These are phyloP conservation scores for Alosa alosa DNA, from an alignment of 2,113 vertebrate genomes.

Conservation along the genomic window DNA sequence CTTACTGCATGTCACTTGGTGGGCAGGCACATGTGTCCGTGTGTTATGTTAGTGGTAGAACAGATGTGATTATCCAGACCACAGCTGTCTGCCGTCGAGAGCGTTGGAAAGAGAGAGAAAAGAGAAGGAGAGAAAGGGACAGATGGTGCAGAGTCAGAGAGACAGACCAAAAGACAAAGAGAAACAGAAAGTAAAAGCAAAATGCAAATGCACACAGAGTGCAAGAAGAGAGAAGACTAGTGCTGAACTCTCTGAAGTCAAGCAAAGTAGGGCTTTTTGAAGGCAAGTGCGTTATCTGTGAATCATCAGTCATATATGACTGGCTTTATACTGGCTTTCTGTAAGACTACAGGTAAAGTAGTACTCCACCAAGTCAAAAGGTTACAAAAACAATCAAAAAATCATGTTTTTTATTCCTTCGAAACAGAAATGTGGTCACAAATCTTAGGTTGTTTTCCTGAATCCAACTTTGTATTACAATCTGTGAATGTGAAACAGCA, in stretches of 20 bases:
- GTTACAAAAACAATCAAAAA: too few relatives aligned
- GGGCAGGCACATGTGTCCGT: constrained; percentile 27
- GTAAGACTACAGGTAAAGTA: too few relatives aligned
- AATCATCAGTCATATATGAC: background rate
- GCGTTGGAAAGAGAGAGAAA: background rate
- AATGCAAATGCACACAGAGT: background rate
- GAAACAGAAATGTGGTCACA: too few relatives aligned
- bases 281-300: background rate
- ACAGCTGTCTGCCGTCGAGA: constrained; percentile 35
- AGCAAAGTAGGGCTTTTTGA: background rate
- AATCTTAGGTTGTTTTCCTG: too few relatives aligned
- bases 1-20: constrained; percentile 48
- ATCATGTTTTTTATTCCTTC: too few relatives aligned
- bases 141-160: background rate
- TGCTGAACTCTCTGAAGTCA: background rate
- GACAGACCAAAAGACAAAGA: background rate
- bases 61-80: constrained; percentile 50
- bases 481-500: too few relatives aligned
- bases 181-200: background rate
- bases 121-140: background rate
- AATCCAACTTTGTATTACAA: too few relatives aligned
- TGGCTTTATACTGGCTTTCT: too few relatives aligned
- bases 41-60: constrained; percentile 41
- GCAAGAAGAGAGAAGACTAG: background rate
- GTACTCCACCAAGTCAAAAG: too few relatives aligned